Evolutionary conservation across 2,797 vertebrate genomes (phyloP).

Genomic region (Halcyon chelicuti): DNA sequence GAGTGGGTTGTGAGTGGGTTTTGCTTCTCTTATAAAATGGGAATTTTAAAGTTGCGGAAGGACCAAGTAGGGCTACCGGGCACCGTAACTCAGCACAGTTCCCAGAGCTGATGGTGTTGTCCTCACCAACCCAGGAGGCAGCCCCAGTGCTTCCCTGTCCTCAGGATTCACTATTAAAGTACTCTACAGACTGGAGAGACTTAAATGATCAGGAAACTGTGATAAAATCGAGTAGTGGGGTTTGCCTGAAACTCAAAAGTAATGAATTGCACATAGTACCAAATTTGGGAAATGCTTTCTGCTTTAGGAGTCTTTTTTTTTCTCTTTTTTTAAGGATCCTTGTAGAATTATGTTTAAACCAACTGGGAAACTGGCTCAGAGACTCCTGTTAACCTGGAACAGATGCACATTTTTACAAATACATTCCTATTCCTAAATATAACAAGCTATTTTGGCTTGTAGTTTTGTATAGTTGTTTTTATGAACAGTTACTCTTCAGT

Average conservation of each 20-base stretch:
- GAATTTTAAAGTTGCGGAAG: not conserved
- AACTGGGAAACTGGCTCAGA: not conserved
- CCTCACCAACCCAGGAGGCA: not conserved
- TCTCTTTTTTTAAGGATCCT: not conserved
- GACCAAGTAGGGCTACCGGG: not conserved
- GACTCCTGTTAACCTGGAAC: not conserved
- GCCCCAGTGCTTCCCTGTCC: accelerated
- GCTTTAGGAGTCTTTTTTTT: not conserved
- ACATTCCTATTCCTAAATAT: not conserved
- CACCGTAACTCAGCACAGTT: accelerated
- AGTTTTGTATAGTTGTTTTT: not conserved
- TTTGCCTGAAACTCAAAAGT: not conserved
- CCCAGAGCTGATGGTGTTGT: accelerated
- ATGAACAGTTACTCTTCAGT: not conserved
- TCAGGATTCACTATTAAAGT: not conserved
- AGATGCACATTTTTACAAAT: not conserved
- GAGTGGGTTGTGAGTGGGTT: not conserved
- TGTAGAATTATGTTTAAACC: not conserved
- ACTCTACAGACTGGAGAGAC: not conserved
- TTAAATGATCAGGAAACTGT: not conserved
- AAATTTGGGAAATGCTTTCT: not conserved
- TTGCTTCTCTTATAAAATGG: not conserved
- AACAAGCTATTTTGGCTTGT: not conserved
- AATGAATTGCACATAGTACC: not conserved
- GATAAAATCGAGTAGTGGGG: not conserved